Evolutionary conservation across 2,113 vertebrate species (phyloP), one percentile per base, ranked within the genome.

Genomic region (Bostrychus sinensis): DNA sequence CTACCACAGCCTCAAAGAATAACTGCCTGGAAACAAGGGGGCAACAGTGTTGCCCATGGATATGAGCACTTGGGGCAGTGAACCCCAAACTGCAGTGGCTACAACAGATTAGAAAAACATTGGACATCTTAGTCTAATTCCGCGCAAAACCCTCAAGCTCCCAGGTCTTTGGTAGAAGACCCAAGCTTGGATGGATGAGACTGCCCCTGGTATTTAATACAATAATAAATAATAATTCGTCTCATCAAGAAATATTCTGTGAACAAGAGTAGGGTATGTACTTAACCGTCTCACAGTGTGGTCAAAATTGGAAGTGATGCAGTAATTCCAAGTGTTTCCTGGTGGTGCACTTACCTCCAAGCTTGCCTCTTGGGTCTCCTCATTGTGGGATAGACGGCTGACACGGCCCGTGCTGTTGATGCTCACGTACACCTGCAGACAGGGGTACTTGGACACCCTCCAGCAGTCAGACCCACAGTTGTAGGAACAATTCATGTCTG

Each of bases 401-500:
- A 94, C 90, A 64, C 93, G 93, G 36, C 95, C 94, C 0, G 95
- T 96, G 84, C 91, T 92, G 45, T 95, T 97, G 89, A 98, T 80
- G 81, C 95, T 98, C 70, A 98, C 95, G 0, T 94, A 97, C 71
- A 98, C 94, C 91, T 96, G 96, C 62, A 98, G 94, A 86, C 96
- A 98, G 56, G 96, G 95, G 67, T 96, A 97, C 86, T 93, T 94
- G 56, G 96, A 96, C 70, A 88, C 92, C 69, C 94, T 94, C 93
- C 93, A 94, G 91, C 96, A 98, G 70, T 98, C 95, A 3, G 94
- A 89, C n/a, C 95, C 95, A 2, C 96, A 98, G 91, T 89, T 95
- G 88, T 96, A 96, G 4, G 94, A 95, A 81, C 96, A 98, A 83
- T 96, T 97, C 72, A 95, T 90, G 37, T 94, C 94, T 69, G 93